Conservation (phyloP, 2,888 invertebrate species). For the Hypselothyrea guttata region DNA sequence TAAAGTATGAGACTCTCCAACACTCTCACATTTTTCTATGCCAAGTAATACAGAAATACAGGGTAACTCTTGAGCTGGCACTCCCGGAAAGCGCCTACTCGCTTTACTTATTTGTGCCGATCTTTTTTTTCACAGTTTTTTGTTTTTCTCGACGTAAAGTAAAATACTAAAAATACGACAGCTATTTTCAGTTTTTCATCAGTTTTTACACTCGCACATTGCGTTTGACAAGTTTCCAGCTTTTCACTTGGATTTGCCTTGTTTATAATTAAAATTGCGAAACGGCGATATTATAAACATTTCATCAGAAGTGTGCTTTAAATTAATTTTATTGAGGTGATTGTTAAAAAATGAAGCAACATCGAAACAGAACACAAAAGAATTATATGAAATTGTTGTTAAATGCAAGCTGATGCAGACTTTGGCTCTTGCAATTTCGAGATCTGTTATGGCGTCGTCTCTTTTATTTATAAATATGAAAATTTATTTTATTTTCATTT, state of each 20-base stretch:
- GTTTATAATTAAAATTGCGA: constrained; percentile 54
- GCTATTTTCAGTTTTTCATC: constrained; percentile 67
- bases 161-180: constrained; percentile 69
- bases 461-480: constrained; percentile 64
- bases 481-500: constrained; percentile 59
- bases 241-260: constrained; percentile 19
- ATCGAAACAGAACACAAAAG: constrained; percentile 2
- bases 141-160: constrained; percentile 58
- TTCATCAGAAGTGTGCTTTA: constrained; percentile 34
- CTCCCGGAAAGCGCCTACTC: not conserved
- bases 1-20: too few relatives aligned
- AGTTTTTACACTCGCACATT: constrained; percentile 55
- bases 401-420: too few relatives aligned
- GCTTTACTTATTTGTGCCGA: not conserved
- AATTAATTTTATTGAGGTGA: constrained; percentile 31
- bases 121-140: constrained; percentile 8
- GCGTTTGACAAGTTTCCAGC: constrained; percentile 65
- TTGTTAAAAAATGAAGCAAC: constrained; percentile 52
- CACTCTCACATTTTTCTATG: too few relatives aligned
- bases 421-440: too few relatives aligned
- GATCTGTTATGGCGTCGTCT: constrained; percentile 41
- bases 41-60: too few relatives aligned
- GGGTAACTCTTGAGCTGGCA: too few relatives aligned
- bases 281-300: constrained; percentile 59
- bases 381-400: constrained; percentile 14